A percentile compares a stretch with the other conserved stretches of the same genome.
phyloP scores from a whole-genome alignment of 1,140 invertebrate genomes.

The Ostrea denselamellosa region DNA sequence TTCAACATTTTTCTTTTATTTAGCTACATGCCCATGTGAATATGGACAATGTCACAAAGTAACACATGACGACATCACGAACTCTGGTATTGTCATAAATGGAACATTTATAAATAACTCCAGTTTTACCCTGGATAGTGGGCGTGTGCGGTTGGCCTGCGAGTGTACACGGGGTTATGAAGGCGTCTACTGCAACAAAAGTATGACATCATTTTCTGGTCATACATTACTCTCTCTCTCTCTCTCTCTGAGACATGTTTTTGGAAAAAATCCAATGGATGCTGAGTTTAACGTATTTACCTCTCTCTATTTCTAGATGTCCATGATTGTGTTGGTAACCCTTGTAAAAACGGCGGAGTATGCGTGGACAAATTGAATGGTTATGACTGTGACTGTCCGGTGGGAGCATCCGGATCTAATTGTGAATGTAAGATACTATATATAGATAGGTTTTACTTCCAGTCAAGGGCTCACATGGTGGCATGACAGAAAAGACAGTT shows the following conservation, averaged over 20 bases:
- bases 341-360: slow-evolving; percentile 28
- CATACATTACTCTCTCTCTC: too few relatives aligned
- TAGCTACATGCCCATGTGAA: slow-evolving; percentile 19
- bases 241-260: neutral
- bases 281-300: neutral
- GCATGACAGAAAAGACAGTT: too few relatives aligned
- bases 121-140: neutral
- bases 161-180: neutral
- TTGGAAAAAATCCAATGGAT: neutral
- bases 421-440: slow-evolving; percentile 41
- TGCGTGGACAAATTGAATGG: slow-evolving; percentile 42
- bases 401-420: neutral
- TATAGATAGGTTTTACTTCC: too few relatives aligned
- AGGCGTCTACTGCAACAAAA: slow-evolving; percentile 12
- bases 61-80: neutral
- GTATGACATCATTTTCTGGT: neutral
- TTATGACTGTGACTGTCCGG: slow-evolving; percentile 40
- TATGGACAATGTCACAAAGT: slow-evolving; percentile 22
- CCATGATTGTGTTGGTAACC: slow-evolving; percentile 8
- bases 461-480: too few relatives aligned
- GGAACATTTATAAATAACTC: slow-evolving; percentile 37
- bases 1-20: neutral
- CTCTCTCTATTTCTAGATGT: neutral
- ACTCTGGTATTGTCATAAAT: slow-evolving; percentile 27
- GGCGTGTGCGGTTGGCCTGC: slow-evolving; percentile 7